Conservation (phyloP, 2,113 vertebrate species). For the Helogale parvula region DNA sequence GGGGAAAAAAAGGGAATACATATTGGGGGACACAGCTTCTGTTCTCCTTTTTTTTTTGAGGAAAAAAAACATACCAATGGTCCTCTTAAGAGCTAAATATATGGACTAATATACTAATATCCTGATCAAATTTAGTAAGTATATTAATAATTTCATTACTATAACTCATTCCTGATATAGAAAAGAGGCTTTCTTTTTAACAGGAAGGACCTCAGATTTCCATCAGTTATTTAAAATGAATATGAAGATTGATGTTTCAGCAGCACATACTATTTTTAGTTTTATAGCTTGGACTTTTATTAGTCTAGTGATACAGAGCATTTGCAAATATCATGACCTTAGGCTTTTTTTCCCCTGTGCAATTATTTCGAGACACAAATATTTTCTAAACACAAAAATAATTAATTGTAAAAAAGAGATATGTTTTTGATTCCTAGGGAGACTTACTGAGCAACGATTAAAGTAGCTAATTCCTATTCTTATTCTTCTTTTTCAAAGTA, state of each 20-base stretch:
- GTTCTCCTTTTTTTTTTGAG: background rate
- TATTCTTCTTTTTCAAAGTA: background rate
- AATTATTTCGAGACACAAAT: background rate
- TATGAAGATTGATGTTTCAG: conserved; percentile 11
- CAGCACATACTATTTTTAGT: conserved; percentile 7
- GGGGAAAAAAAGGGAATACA: background rate
- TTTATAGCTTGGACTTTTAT: background rate
- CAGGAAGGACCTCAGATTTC: background rate
- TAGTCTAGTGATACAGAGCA: background rate
- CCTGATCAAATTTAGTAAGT: background rate
- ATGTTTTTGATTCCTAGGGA: background rate
- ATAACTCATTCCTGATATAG: background rate
- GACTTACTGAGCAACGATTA: background rate
- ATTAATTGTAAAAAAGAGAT: background rate
- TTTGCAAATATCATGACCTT: conserved; percentile 7
- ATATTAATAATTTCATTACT: background rate
- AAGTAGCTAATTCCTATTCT: background rate
- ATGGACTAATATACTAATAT: background rate
- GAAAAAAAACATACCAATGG: background rate
- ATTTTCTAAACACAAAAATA: background rate
- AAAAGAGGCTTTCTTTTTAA: background rate
- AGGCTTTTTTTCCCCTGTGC: background rate
- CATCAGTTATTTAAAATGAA: background rate
- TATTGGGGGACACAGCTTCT: background rate
- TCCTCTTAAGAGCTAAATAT: background rate